Conservation (phyloP, 2,888 invertebrate genomes). For the Leptopilina drosophilae region DNA sequence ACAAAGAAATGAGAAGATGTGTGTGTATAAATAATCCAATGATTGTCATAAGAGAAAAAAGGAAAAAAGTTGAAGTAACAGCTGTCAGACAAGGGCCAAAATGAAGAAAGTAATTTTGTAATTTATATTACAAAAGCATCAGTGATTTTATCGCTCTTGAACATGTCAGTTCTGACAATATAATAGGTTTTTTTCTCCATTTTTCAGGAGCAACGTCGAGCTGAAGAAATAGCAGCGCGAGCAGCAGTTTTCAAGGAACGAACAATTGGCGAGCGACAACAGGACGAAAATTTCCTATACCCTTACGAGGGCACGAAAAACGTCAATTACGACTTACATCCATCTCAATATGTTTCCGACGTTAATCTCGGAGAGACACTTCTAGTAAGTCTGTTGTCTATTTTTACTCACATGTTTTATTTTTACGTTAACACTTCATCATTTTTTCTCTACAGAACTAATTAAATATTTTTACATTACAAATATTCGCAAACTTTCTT, state of each 20-base stretch:
- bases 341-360: conserved; percentile 63
- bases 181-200: conserved; percentile 9
- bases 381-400: conserved; percentile 62
- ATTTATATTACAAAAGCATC: conserved; percentile 21
- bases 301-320: conserved; percentile 62
- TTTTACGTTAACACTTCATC: background rate
- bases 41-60: background rate
- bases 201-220: conserved; percentile 83
- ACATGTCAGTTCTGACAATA: conserved; percentile 20
- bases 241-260: conserved; percentile 82
- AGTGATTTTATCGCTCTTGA: conserved; percentile 13
- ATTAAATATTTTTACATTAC: too few relatives aligned
- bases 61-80: background rate
- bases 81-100: background rate
- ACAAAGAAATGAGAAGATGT: too few relatives aligned
- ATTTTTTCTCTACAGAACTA: background rate
- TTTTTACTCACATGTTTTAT: background rate
- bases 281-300: conserved; percentile 62
- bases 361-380: conserved; percentile 64
- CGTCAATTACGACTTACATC: conserved; percentile 60
- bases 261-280: conserved; percentile 73
- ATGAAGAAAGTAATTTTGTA: conserved; percentile 10
- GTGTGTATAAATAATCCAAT: too few relatives aligned
- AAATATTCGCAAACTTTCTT: too few relatives aligned
- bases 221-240: conserved; percentile 85